phyloP scores from a whole-genome alignment of 1,140 invertebrate species.

The Pentalonia nigronervosa region DNA sequence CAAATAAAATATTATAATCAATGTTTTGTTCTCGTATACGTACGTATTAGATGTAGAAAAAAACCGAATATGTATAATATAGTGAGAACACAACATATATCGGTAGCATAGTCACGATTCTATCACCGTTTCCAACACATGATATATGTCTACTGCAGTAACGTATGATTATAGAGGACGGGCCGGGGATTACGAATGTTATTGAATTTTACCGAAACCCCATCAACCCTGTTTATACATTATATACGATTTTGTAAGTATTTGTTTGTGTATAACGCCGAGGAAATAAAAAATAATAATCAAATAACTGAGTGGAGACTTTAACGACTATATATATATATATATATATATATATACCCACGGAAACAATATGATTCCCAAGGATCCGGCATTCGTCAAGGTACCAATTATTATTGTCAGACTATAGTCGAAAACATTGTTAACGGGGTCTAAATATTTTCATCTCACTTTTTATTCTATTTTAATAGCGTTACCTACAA shows the following conservation, averaged over 20 bases:
- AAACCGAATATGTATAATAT: not conserved
- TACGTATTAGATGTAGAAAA: not conserved
- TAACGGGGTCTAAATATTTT: constrained; percentile 23
- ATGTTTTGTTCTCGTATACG: constrained; percentile 2
- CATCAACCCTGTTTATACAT: constrained; percentile 27
- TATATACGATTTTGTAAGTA: constrained; percentile 30
- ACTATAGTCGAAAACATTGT: constrained; percentile 18
- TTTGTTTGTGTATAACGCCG: constrained; percentile 33
- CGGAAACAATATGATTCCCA: constrained; percentile 20
- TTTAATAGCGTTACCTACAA: not conserved
- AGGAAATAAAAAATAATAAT: constrained; percentile 23
- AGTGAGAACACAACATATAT: not conserved
- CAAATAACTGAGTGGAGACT: constrained; percentile 41
- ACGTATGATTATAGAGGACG: constrained; percentile 47
- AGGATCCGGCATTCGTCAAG: not conserved
- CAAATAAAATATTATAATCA: not conserved
- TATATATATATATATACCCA: too few relatives aligned
- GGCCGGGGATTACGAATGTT: constrained; percentile 32
- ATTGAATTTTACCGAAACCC: constrained; percentile 48
- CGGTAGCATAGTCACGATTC: constrained; percentile 54
- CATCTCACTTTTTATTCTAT: constrained; percentile 12
- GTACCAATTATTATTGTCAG: constrained; percentile 23
- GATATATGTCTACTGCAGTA: constrained; percentile 36
- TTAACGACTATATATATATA: constrained; percentile 50
- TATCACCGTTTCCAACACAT: constrained; percentile 50